A percentile compares a stretch with the other conserved stretches of the same genome.
These are phyloP conservation scores for Drosophila paracracens DNA, from an alignment of 2,888 invertebrate genomes.

Conservation along the genomic window DNA sequence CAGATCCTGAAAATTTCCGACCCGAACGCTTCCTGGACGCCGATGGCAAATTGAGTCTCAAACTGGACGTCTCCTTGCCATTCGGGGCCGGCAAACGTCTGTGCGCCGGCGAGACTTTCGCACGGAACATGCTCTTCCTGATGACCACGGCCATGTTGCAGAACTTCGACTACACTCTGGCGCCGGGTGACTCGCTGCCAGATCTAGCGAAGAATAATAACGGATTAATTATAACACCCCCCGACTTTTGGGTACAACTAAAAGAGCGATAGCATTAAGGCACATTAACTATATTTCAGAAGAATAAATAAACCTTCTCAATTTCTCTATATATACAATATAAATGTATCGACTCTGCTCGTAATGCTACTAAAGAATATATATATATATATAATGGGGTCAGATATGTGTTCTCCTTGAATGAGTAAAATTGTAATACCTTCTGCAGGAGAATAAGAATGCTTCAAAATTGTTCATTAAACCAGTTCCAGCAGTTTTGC, in stretches of 20 bases:
- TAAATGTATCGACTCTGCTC: neutral
- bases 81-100: constrained; percentile 90
- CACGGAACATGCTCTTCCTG: constrained; percentile 88
- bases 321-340: neutral
- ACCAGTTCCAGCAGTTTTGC: constrained; percentile 20
- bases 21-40: constrained; percentile 89
- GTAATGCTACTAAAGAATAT: neutral
- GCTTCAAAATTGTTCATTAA: constrained; percentile 34
- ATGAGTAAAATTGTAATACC: neutral
- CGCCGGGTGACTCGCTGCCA: constrained; percentile 86
- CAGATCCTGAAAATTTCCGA: constrained; percentile 88
- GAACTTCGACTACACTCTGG: constrained; percentile 87
- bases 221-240: constrained; percentile 87
- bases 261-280: constrained; percentile 59
- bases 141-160: constrained; percentile 88
- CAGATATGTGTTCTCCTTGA: neutral
- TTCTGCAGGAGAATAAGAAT: neutral
- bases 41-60: constrained; percentile 86
- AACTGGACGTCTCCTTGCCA: constrained; percentile 87
- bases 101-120: constrained; percentile 90
- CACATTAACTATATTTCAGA: neutral
- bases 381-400: neutral
- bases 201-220: constrained; percentile 82
- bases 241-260: constrained; percentile 87
- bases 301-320: neutral